A percentile compares a stretch with the other conserved stretches of the same genome.
Evolutionary conservation across 1,140 invertebrate genomes (phyloP).

Genomic region (Cepaea nemoralis): DNA sequence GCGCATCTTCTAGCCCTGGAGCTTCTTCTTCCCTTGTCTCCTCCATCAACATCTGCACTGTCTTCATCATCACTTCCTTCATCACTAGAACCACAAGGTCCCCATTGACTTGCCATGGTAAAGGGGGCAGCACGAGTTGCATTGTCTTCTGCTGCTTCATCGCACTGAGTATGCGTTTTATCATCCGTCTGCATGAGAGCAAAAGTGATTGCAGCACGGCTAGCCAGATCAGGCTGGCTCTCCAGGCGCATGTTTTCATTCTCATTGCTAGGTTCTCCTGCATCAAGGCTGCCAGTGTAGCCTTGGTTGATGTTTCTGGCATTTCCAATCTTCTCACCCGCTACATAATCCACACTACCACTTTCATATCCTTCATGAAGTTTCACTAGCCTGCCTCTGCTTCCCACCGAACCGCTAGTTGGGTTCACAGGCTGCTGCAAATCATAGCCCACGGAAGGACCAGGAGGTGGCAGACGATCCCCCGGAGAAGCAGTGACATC

Average conservation of each 20-base stretch:
- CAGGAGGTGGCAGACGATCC: conserved; percentile 33
- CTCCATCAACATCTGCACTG: conserved; percentile 51
- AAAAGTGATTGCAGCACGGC: conserved; percentile 62
- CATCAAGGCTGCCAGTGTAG: conserved; percentile 17
- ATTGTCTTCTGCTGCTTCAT: conserved; percentile 67
- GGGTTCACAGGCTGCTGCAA: neutral
- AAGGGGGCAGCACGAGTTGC: conserved; percentile 69
- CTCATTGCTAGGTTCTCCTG: conserved; percentile 41
- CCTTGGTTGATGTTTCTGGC: neutral
- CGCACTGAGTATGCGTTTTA: conserved; percentile 65
- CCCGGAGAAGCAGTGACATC: conserved; percentile 24
- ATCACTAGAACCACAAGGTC: conserved; percentile 63
- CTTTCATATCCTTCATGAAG: conserved; percentile 26
- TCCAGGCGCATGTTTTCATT: conserved; percentile 46
- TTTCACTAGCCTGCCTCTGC: conserved; percentile 2
- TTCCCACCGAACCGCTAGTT: neutral
- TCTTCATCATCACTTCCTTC: conserved; percentile 59
- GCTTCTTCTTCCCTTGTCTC: conserved; percentile 48
- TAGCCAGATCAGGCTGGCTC: conserved; percentile 50
- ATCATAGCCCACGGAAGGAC: conserved; percentile 30
- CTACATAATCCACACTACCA: conserved; percentile 16
- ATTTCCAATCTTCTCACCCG: conserved; percentile 19
- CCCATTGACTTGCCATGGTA: conserved; percentile 70
- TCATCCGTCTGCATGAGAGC: conserved; percentile 66
- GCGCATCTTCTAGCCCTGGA: conserved; percentile 47